These are phyloP conservation scores for Dolichotis patagonum DNA, from an alignment of 2,113 vertebrate species.

Conservation along the genomic window DNA sequence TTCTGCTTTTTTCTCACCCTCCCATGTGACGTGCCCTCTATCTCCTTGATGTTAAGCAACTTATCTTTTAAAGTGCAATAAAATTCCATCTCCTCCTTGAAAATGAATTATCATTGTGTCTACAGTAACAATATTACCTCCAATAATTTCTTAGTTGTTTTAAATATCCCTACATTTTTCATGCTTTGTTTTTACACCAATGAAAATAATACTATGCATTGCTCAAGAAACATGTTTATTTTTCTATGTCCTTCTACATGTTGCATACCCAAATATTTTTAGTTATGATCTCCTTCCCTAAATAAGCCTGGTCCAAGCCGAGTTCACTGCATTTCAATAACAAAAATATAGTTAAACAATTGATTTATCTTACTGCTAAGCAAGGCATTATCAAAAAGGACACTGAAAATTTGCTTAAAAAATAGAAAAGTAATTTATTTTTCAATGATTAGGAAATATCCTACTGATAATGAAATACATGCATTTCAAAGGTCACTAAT, in stretches of 20 bases:
- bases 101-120: not conserved
- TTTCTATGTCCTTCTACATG: not conserved
- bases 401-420: slow-evolving; percentile 8
- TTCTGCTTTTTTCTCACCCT: not conserved
- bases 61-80: not conserved
- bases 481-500: not conserved
- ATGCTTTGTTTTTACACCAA: slow-evolving; percentile 2
- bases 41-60: not conserved
- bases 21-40: not conserved
- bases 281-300: not conserved
- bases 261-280: not conserved
- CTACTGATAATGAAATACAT: slow-evolving; percentile 30
- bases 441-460: not conserved
- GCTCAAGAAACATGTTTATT: not conserved
- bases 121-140: not conserved
- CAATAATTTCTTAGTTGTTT: not conserved
- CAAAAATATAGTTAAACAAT: not conserved
- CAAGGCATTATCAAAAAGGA: not conserved
- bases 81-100: slow-evolving; percentile 26
- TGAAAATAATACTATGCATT: not conserved
- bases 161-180: slow-evolving; percentile 24
- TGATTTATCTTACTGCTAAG: not conserved
- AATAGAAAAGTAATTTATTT: slow-evolving; percentile 24
- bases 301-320: not conserved
- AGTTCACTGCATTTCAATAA: not conserved